A percentile compares a stretch with the other conserved stretches of the same genome.
Conservation (phyloP, 1,140 invertebrate genomes). For the Vollenhovia emeryi region DNA sequence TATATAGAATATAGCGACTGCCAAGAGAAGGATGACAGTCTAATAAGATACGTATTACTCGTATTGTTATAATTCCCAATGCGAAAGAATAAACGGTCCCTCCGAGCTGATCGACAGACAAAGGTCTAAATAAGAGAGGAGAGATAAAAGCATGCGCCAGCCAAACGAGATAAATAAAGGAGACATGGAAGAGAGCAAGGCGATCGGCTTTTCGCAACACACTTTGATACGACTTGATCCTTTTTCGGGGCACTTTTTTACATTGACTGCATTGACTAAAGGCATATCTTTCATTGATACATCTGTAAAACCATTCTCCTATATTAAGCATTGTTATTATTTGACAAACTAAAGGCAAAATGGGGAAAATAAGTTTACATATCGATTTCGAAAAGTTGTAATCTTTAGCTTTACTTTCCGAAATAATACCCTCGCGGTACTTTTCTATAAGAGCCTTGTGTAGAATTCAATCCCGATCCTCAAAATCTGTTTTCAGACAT, state of each 20-base stretch:
- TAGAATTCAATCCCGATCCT: not conserved
- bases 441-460: not conserved
- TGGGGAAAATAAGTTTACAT: conserved; percentile 23
- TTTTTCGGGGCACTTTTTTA: conserved; percentile 37
- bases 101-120: conserved; percentile 41
- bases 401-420: conserved; percentile 21
- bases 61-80: conserved; percentile 37
- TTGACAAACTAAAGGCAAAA: conserved; percentile 7
- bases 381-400: conserved; percentile 35
- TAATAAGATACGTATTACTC: conserved; percentile 38
- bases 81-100: conserved; percentile 47
- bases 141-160: not conserved
- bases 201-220: conserved; percentile 16
- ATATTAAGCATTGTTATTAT: conserved; percentile 17
- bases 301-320: not conserved
- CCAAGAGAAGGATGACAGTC: conserved; percentile 20
- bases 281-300: conserved; percentile 45
- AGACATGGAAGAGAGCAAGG: conserved; percentile 31
- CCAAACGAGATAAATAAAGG: not conserved
- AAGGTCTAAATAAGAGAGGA: not conserved
- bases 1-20: conserved; percentile 46
- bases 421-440: not conserved
- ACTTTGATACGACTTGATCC: conserved; percentile 37
- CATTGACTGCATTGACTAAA: conserved; percentile 17
- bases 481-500: not conserved